phyloP scores from a whole-genome alignment of 2,888 invertebrate genomes.

The Homarus gammarus region DNA sequence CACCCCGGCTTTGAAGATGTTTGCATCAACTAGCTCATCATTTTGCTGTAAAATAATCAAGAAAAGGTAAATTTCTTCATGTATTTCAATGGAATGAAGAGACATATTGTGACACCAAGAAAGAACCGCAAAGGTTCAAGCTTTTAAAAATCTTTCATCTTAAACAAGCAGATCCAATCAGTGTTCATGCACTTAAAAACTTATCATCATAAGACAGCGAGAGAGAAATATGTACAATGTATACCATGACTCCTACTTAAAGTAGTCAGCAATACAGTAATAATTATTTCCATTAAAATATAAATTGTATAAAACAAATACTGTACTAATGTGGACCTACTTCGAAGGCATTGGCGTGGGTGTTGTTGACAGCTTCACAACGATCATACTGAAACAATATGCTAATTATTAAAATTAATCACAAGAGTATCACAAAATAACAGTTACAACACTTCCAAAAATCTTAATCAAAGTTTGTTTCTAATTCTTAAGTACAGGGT shows the following conservation, averaged over 20 bases:
- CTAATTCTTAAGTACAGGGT: too few species aligned
- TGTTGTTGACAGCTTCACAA: conserved; percentile 79
- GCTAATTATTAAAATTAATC: conserved; percentile 17
- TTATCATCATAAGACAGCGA: too few species aligned
- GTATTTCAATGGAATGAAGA: background rate
- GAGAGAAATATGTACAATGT: background rate
- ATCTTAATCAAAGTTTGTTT: too few species aligned
- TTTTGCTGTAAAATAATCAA: conserved; percentile 78
- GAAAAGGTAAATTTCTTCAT: background rate
- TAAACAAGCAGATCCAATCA: too few species aligned
- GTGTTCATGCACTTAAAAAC: too few species aligned
- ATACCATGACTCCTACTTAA: background rate
- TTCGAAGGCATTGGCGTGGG: conserved; percentile 79
- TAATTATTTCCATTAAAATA: background rate
- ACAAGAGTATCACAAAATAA: too few species aligned
- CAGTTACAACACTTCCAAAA: too few species aligned
- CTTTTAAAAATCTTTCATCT: too few species aligned
- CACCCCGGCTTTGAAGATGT: conserved; percentile 87
- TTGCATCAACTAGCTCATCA: conserved; percentile 83
- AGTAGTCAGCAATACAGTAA: background rate
- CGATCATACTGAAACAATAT: conserved; percentile 77
- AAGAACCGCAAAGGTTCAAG: too few species aligned
- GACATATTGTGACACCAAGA: too few species aligned
- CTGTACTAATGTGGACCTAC: conserved; percentile 78
- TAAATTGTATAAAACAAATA: too few species aligned